Conservation (phyloP, 2,113 vertebrate genomes). For the Gila orcuttii region DNA sequence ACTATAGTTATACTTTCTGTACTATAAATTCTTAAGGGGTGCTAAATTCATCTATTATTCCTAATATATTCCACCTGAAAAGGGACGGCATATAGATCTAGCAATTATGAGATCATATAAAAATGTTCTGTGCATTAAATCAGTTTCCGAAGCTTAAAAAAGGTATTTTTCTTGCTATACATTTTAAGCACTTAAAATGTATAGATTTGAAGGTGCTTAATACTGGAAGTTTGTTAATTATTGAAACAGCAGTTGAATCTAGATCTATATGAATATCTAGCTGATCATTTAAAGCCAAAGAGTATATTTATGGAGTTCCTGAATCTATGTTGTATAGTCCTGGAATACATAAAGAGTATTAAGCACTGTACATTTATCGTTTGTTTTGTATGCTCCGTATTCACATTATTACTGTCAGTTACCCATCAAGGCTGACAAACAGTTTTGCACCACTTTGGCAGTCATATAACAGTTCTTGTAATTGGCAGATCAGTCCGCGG, state of each 20-base stretch:
- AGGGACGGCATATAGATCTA: constrained; percentile 50
- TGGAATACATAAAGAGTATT: constrained; percentile 48
- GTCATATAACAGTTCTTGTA: constrained; percentile 65
- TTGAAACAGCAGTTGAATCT: constrained; percentile 58
- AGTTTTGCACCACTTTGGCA: constrained; percentile 75
- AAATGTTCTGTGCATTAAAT: constrained; percentile 37
- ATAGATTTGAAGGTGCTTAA: constrained; percentile 49
- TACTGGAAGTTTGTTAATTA: constrained; percentile 42
- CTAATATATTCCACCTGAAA: constrained; percentile 55
- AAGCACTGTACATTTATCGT: constrained; percentile 68
- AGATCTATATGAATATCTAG: constrained; percentile 73
- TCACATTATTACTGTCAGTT: constrained; percentile 69
- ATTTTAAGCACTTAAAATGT: constrained; percentile 54
- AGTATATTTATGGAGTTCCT: constrained; percentile 73
- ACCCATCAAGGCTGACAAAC: constrained; percentile 71
- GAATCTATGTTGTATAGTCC: constrained; percentile 61
- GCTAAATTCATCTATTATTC: constrained; percentile 49
- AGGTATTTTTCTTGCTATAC: constrained; percentile 18
- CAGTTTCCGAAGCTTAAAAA: constrained; percentile 43
- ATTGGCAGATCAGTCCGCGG: constrained; percentile 63
- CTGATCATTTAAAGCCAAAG: constrained; percentile 72
- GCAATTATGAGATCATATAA: constrained; percentile 44
- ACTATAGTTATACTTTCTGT: constrained; percentile 62
- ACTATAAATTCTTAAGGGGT: constrained; percentile 50
- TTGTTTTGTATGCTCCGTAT: constrained; percentile 67